Base-by-base conservation (phyloP, 2,888 invertebrate species). In the Lycocerus yunnanus region DNA sequence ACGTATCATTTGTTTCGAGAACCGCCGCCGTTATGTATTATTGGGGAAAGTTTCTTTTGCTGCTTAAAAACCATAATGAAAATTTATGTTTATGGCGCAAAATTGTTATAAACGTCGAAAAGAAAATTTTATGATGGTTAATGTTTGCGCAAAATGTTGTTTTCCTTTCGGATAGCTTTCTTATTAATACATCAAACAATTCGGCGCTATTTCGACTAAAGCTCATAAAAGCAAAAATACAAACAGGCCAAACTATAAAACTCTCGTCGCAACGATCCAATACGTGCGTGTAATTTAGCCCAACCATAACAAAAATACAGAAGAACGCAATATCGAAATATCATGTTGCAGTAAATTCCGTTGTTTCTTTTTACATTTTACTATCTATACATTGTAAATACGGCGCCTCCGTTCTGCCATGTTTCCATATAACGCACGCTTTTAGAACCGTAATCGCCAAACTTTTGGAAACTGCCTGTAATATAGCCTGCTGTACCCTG, bases 291-390 rank as follows among this genome's bases (percentile, higher is more conserved):
- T 76, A 74, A 76, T 76, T 68, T 71, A 73, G 71, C 73, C 63
- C 58, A 77, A 77, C 78, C 77, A 77, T 79, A 79, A 80, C 78
- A 77, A 79, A 80, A 80, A 78, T 76, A 79, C 77, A 77, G 77
- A 78, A 79, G 79, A 76, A 79, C 77, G 76, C 77, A 79, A 80
- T 80, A 80, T 80, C 80, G 43, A 78, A 80, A 80, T 79, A 80
- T 80, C 79, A 78, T 79, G 78, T 78, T 77, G 78, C 78, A 71
- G 76, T 80, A 80, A 80, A 79, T 75, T 76, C 78, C 68, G 79
- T 78, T 75, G 77, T 80, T 80, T 74, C 75, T 77, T 80, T 79
- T 78, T 79, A 80, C 75, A 77, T 80, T 79, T 78, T 79, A 80
- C 75, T 80, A 75, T 75, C 74, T 72, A 72, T 76, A 74, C 74